Evolutionary conservation across 2,888 invertebrate genomes (phyloP).

Genomic region (Labia minor): DNA sequence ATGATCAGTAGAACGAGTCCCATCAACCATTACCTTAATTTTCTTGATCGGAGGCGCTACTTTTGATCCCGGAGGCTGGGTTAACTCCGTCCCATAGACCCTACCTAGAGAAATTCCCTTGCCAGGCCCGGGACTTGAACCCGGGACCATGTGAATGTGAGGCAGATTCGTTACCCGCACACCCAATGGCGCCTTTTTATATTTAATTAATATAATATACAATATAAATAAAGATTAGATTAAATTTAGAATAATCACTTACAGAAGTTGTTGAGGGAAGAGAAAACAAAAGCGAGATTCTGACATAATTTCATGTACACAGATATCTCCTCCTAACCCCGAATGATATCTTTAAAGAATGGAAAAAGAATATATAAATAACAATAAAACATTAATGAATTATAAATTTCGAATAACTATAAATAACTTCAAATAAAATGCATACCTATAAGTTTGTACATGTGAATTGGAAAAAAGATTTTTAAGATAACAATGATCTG

Average conservation of each 20-base stretch:
- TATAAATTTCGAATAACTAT: not conserved
- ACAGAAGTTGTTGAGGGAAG: slow-evolving; percentile 81
- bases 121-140: too few species aligned
- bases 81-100: too few species aligned
- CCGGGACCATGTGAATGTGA: too few species aligned
- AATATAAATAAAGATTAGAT: too few species aligned
- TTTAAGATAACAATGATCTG: slow-evolving; percentile 62
- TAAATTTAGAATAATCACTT: slow-evolving; percentile 37
- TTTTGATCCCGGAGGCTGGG: too few species aligned
- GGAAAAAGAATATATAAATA: not conserved
- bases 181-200: too few species aligned
- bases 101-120: too few species aligned
- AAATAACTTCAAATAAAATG: not conserved
- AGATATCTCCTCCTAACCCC: slow-evolving; percentile 81
- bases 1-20: too few species aligned
- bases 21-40: too few species aligned
- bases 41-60: too few species aligned
- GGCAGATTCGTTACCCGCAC: too few species aligned
- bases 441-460: slow-evolving; percentile 40
- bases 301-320: slow-evolving; percentile 85
- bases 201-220: too few species aligned
- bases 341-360: slow-evolving; percentile 75
- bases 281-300: slow-evolving; percentile 76
- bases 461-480: slow-evolving; percentile 63
- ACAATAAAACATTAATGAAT: not conserved